These are phyloP conservation scores for Shargacucullia verbasci DNA, from an alignment of 2,888 invertebrate genomes.

Conservation along the genomic window DNA sequence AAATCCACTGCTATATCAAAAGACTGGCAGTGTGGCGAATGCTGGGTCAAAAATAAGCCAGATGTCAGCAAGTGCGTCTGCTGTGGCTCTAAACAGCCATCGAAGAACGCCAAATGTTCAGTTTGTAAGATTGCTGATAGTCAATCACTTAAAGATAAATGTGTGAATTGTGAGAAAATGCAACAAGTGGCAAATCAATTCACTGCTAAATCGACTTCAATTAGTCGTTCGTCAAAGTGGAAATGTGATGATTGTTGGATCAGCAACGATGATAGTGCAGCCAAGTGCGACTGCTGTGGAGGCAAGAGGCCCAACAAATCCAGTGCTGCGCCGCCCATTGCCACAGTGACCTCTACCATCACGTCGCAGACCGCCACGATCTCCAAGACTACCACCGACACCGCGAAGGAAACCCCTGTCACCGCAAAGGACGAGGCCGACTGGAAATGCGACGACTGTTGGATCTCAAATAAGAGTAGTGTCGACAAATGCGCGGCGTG, in stretches of 20 bases:
- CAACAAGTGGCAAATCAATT: conserved; percentile 26
- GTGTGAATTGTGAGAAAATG: conserved; percentile 65
- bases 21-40: conserved; percentile 69
- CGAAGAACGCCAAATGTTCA: conserved; percentile 56
- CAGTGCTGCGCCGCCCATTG: not conserved
- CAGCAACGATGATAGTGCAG: conserved; percentile 60
- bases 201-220: conserved; percentile 28
- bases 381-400: conserved; percentile 2
- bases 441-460: conserved; percentile 73
- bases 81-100: conserved; percentile 66
- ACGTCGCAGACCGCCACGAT: conserved; percentile 6
- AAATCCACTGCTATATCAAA: conserved; percentile 29
- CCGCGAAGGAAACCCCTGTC: conserved; percentile 2
- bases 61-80: conserved; percentile 67
- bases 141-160: conserved; percentile 60
- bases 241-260: conserved; percentile 73
- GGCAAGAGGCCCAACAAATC: conserved; percentile 54
- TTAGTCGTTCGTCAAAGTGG: conserved; percentile 62
- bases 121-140: conserved; percentile 63
- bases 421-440: conserved; percentile 32
- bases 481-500: conserved; percentile 73
- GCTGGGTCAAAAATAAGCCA: conserved; percentile 67
- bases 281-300: conserved; percentile 71
- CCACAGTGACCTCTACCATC: conserved; percentile 8
- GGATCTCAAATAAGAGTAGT: conserved; percentile 68